Evolutionary conservation across 2,797 vertebrate genomes (phyloP), one percentile per base, ranked within the genome.

Genomic region (Geotrypetes seraphini): DNA sequence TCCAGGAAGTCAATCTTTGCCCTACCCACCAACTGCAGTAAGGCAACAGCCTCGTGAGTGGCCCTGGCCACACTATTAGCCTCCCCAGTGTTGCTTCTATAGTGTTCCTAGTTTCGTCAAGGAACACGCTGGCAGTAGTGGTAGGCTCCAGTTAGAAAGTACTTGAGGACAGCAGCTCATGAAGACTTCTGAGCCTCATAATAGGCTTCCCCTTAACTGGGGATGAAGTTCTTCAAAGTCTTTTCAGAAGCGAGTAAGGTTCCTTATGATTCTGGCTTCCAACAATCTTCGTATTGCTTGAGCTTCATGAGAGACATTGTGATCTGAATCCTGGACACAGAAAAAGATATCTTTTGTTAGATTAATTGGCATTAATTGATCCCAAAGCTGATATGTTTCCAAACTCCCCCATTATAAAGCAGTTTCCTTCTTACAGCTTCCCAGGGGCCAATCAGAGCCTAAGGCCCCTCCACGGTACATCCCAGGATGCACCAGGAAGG

Each of bases 171-270:
- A n/a, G n/a, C n/a, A n/a, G n/a, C n/a, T n/a, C n/a, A n/a, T n/a
- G n/a, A n/a, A n/a, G n/a, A n/a, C n/a, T n/a, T n/a, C n/a, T n/a
- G n/a, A n/a, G n/a, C n/a, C n/a, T n/a, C n/a, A n/a, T n/a, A n/a
- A n/a, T n/a, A n/a, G n/a, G n/a, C n/a, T n/a, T n/a, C n/a, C n/a
- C n/a, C n/a, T n/a, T n/a, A n/a, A n/a, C n/a, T n/a, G n/a, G n/a
- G n/a, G n/a, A n/a, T n/a, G 5, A 5, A 7, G 17, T 9, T 10
- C 15, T 25, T 28, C 18, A 19, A 1, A 0, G 5, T 0, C 1
- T 12, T 26, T 15, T 80, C 69, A 82, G 69, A 78, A 81, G 61
- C 67, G 71, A 1, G 83, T 84, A 47, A 85, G 75, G 58, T 84
- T 84, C 69, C 60, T 81, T 49, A 85, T 4, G 0, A 76, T 61